These are phyloP conservation scores for Paralichthys olivaceus DNA, from an alignment of 2,113 vertebrate species.

Conservation along the genomic window DNA sequence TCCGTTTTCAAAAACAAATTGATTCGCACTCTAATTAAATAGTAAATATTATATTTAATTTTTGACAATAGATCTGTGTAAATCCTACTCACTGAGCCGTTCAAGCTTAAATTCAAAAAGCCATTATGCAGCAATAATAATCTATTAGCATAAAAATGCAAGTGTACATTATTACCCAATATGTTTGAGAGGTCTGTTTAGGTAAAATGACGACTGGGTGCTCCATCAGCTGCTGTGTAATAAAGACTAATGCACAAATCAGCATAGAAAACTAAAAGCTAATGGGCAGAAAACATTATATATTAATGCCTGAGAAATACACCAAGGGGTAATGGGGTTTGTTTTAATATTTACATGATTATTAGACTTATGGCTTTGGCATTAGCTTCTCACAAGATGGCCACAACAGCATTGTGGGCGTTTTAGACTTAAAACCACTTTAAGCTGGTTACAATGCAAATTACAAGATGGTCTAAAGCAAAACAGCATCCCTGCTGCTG, in stretches of 20 bases:
- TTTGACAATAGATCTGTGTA: not conserved
- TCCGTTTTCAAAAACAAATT: not conserved
- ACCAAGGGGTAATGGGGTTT: not conserved
- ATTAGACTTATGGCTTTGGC: not conserved
- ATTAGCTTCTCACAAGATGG: constrained; percentile 7
- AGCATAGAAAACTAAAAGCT: constrained; percentile 5
- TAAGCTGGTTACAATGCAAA: not conserved
- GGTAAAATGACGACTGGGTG: constrained; percentile 47
- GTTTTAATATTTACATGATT: constrained; percentile 37
- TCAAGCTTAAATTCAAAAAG: not conserved
- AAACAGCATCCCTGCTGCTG: not conserved
- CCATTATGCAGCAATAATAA: not conserved
- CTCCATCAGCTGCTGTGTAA: constrained; percentile 20
- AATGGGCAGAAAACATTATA: constrained; percentile 33
- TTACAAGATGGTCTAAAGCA: not conserved
- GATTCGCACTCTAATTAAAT: not conserved
- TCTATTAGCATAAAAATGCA: constrained; percentile 35
- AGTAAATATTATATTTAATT: not conserved
- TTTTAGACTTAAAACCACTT: not conserved
- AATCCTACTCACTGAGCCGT: not conserved
- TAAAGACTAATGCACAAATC: constrained; percentile 36
- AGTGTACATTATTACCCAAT: constrained; percentile 39
- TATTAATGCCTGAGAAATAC: constrained; percentile 26
- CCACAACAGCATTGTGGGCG: not conserved
- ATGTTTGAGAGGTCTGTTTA: constrained; percentile 30